These are phyloP conservation scores for Xiphorhynchus erythropygius DNA, from an alignment of 2,797 vertebrate species.

Conservation along the genomic window DNA sequence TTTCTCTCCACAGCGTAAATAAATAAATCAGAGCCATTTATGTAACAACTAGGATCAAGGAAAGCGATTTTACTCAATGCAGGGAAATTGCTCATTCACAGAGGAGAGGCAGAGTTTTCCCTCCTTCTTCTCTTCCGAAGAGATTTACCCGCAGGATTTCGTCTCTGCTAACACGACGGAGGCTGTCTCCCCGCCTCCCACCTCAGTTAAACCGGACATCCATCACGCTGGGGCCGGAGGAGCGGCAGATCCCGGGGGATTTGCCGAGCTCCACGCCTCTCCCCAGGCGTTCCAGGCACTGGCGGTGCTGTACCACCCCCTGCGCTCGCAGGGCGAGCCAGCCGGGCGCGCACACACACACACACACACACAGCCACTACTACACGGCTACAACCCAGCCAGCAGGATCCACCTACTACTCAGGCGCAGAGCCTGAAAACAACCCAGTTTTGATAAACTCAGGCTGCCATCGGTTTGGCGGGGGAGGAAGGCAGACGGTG, in stretches of 20 bases:
- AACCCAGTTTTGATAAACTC: neutral
- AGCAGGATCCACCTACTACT: conserved; percentile 21
- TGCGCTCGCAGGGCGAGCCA: neutral
- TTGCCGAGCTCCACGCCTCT: neutral
- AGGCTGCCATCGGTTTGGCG: neutral
- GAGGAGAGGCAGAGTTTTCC: neutral
- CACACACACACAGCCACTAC: conserved; percentile 2
- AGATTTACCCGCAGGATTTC: neutral
- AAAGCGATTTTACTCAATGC: neutral
- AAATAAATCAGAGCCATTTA: neutral
- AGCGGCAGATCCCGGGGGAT: neutral
- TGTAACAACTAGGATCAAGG: neutral
- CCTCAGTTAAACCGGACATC: neutral
- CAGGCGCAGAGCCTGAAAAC: neutral
- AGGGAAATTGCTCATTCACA: neutral
- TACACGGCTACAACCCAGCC: conserved; percentile 21
- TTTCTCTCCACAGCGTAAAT: neutral
- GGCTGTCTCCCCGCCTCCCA: neutral
- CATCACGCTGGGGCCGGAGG: neutral
- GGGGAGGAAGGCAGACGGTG: neutral
- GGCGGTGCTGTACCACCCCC: neutral
- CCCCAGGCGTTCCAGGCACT: neutral
- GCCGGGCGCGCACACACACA: neutral
- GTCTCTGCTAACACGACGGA: rapidly evolving
- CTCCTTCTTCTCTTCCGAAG: neutral